phyloP scores from a whole-genome alignment of 2,113 vertebrate species.

The Philantomba maxwellii region DNA sequence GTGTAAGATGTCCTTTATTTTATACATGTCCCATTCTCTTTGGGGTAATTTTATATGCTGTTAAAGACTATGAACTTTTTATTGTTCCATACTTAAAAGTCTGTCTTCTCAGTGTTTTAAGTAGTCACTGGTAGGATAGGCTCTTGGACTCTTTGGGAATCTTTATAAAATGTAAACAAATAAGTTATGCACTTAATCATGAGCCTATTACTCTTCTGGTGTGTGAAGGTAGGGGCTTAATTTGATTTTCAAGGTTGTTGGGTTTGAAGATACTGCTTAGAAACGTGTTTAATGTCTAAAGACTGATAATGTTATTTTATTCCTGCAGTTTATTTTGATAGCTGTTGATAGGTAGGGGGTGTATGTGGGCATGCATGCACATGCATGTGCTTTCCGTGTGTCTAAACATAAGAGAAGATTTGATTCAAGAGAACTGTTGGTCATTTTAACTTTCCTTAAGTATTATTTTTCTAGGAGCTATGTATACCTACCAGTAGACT shows the following conservation, averaged over 20 bases:
- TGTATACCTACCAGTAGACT: neutral
- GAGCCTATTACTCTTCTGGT: neutral
- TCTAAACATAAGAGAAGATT: neutral
- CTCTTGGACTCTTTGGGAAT: neutral
- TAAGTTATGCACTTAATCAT: neutral
- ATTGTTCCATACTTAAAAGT: neutral
- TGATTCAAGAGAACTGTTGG: neutral
- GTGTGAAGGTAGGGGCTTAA: neutral
- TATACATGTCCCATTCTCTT: neutral
- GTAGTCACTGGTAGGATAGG: neutral
- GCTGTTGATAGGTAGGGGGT: neutral
- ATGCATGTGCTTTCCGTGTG: neutral
- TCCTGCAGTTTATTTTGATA: neutral
- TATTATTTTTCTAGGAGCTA: neutral
- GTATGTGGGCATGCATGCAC: neutral
- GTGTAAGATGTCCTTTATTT: neutral
- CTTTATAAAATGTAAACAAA: slow-evolving; percentile 1
- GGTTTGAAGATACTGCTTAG: neutral
- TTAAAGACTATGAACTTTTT: neutral
- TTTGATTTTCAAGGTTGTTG: slow-evolving; percentile 14
- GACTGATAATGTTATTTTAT: neutral
- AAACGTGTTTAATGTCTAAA: neutral
- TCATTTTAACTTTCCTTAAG: neutral
- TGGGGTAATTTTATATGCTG: neutral
- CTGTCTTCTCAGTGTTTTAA: neutral